A percentile compares a stretch with the other conserved stretches of the same genome.
These are phyloP conservation scores for Laticauda laticaudata DNA, from an alignment of 2,113 vertebrate genomes.

Conservation along the genomic window DNA sequence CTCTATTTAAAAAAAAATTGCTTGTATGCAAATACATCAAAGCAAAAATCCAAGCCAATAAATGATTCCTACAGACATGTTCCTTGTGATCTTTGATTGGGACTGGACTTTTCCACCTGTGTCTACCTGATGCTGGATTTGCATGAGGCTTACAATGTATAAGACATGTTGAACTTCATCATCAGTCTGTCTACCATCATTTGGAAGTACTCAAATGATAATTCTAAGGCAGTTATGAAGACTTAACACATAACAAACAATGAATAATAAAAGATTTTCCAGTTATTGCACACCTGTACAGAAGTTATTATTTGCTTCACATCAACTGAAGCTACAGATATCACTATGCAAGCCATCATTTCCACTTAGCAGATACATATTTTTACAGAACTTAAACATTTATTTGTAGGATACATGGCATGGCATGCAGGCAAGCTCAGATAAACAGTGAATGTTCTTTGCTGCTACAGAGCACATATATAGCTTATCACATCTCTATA, in stretches of 20 bases:
- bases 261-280: background rate
- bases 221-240: background rate
- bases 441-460: background rate
- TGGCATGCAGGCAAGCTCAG: background rate
- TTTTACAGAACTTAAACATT: background rate
- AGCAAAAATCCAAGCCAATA: background rate
- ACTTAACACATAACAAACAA: background rate
- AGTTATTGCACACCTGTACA: background rate
- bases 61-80: background rate
- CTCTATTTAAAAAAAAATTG: background rate
- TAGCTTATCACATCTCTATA: background rate
- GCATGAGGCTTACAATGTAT: background rate
- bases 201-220: background rate
- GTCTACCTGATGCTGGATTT: background rate
- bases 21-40: background rate
- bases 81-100: background rate
- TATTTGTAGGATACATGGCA: background rate
- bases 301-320: background rate
- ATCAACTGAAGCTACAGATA: background rate
- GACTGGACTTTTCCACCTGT: background rate
- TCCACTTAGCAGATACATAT: too few species aligned
- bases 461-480: background rate
- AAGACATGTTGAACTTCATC: background rate
- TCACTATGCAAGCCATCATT: background rate
- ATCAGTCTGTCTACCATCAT: background rate